Evolutionary conservation across 2,797 vertebrate genomes (phyloP), one percentile per base, ranked within the genome.

Genomic region (Leptoclinus maculatus): DNA sequence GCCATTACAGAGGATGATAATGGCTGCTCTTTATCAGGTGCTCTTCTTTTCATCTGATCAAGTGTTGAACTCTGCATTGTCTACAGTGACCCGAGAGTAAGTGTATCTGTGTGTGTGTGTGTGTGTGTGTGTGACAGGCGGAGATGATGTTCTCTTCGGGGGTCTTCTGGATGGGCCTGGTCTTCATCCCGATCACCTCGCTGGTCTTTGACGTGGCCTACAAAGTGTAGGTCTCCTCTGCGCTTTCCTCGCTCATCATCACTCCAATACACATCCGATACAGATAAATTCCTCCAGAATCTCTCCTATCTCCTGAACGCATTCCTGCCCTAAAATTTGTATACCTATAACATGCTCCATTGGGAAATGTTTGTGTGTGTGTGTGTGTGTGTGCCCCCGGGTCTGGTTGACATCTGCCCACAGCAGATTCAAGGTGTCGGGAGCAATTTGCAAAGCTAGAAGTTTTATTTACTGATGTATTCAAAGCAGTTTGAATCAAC

Each of bases 121-220:
- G 41, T 45, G 43, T 45, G 58, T 87, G 74, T 90, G 63, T 86
- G 74, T 49, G 82, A n/a, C 92, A 99, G 98, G 98, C 97, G 47
- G 94, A 91, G 77, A 97, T 98, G 97, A 95, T 99, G 95, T 98
- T 99, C 93, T 96, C 93, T 66, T 99, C 98, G 0, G 97, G 97
- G 56, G 92, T 99, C 82, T 99, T 99, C 89, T 99, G 98, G 98
- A 97, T 91, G 91, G 98, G 98, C 66, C 96, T 99, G 80, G 72
- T 99, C 17, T 98, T 97, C 90, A 98, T 99, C 93, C 98, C 98
- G 0, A 77, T 97, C 95, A 97, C 97, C 32, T 98, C 98, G 1
- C 91, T 99, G 88, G 94, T 97, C 66, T 96, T 98, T 84, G 98
- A 99, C 80, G 94, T 99, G 74, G 94, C 94, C n/a, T 99, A 96